Base-by-base conservation (phyloP, 2,888 invertebrate species). In the Chydorus sphaericus region DNA sequence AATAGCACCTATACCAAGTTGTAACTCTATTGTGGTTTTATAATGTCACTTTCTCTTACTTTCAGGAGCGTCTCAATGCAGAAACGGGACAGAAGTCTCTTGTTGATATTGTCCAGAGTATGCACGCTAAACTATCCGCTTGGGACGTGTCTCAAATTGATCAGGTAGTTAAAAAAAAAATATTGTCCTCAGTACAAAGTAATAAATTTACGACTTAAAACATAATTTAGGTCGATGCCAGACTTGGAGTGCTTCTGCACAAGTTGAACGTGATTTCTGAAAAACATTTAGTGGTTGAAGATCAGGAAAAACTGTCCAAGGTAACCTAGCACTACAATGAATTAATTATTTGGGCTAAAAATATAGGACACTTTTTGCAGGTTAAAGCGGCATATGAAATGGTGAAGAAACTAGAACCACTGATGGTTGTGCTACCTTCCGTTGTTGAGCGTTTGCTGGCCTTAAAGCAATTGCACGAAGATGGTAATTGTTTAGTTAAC, bases 361-460 rank as follows among this genome's bases (percentile, higher is more conserved):
- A 14, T 29, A 5, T n/a, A n/a, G n/a, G n/a, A n/a, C n/a, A n/a
- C 58, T 55, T 61, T 62, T 71, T 70, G 44, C 68, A 88, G 85
- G 79, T 90, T 60, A 75, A 79, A 54, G 88, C 93, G 67, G 71
- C 94, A 59, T 88, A 92, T 69, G 89, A 90, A 62, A 71, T 91
- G 61, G 78, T 90, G 62, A 89, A 89, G 69, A 86, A 87, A 69
- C 85, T 84, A 58, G 91, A 93, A 66, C 79, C 82, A 10, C 77
- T 88, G 59, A 78, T 82, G 52, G 83, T 87, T 67, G 77, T 89
- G 58, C 66, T 89, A 58, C 87, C 87, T 0, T 80, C 82, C 63
- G 79, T 85, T 26, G 77, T 93, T 33, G 85, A 90, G 63, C 78
- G 94, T 56, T 81, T 96, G 77, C 79, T 85, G 63, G 84, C 91